Conservation (phyloP, 2,797 vertebrate genomes). For the Avahi laniger region DNA sequence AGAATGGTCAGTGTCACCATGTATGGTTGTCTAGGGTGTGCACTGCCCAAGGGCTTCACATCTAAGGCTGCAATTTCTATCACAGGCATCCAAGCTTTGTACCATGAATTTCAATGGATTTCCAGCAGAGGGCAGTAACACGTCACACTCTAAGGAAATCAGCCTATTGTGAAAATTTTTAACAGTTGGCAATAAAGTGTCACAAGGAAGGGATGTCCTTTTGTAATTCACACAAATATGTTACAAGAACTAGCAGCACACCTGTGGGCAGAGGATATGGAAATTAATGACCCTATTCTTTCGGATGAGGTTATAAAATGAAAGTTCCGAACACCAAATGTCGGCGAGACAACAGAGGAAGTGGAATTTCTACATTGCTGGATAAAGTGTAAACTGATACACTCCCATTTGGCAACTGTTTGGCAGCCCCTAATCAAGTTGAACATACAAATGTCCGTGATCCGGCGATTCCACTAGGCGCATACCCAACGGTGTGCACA, state of each 20-base stretch:
- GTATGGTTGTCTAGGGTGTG: not conserved
- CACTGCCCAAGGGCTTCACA: not conserved
- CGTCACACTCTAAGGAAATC: not conserved
- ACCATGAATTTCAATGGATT: fast-evolving
- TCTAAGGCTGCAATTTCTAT: fast-evolving
- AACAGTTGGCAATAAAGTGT: not conserved
- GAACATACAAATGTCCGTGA: not conserved
- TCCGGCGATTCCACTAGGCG: not conserved
- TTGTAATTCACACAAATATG: not conserved
- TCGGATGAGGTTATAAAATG: not conserved
- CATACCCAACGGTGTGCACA: fast-evolving
- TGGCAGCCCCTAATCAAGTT: not conserved
- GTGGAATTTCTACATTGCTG: fast-evolving
- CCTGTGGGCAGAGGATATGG: too few relatives aligned
- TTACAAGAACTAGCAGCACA: not conserved
- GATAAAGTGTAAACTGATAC: fast-evolving
- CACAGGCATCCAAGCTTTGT: fast-evolving
- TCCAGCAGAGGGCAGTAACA: constrained; percentile 60
- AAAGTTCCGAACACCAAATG: not conserved
- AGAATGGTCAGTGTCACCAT: fast-evolving
- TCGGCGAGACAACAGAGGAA: fast-evolving
- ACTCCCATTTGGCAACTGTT: not conserved
- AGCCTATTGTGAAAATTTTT: fast-evolving
- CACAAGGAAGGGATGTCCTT: not conserved
- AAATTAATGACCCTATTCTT: not conserved